A percentile compares a stretch with the other conserved stretches of the same genome.
phyloP scores from a whole-genome alignment of 2,797 vertebrate species.

The Manis pentadactyla region DNA sequence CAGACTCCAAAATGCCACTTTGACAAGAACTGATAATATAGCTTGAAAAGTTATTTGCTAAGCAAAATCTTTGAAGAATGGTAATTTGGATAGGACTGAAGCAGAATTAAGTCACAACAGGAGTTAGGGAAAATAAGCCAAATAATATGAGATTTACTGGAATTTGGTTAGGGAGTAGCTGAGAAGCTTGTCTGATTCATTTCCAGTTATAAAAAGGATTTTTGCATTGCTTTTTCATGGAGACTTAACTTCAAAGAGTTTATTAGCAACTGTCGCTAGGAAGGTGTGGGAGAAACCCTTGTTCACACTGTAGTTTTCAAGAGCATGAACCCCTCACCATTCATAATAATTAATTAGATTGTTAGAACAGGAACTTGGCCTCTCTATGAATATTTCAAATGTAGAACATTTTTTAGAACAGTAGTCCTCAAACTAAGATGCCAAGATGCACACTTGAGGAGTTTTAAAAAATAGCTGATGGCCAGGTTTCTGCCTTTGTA shows the following conservation, averaged over 20 bases:
- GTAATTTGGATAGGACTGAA: constrained; percentile 58
- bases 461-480: background rate
- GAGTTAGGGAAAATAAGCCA: constrained; percentile 64
- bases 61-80: constrained; percentile 58
- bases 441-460: background rate
- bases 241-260: constrained; percentile 72
- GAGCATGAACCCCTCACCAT: background rate
- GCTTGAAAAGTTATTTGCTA: constrained; percentile 60
- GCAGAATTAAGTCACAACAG: constrained; percentile 64
- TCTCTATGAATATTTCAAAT: constrained; percentile 59
- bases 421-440: background rate
- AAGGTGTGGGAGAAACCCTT: constrained; percentile 49
- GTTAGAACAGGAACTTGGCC: constrained; percentile 51
- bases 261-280: constrained; percentile 60
- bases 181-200: constrained; percentile 66
- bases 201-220: constrained; percentile 60
- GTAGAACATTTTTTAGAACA: constrained; percentile 49
- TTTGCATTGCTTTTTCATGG: constrained; percentile 67
- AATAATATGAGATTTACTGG: constrained; percentile 74
- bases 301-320: constrained; percentile 40
- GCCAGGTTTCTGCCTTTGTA: background rate
- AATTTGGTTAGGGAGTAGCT: constrained; percentile 73
- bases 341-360: constrained; percentile 51
- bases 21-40: constrained; percentile 67
- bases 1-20: background rate